Conservation (phyloP, 2,113 vertebrate genomes). For the Zosterops lateralis region DNA sequence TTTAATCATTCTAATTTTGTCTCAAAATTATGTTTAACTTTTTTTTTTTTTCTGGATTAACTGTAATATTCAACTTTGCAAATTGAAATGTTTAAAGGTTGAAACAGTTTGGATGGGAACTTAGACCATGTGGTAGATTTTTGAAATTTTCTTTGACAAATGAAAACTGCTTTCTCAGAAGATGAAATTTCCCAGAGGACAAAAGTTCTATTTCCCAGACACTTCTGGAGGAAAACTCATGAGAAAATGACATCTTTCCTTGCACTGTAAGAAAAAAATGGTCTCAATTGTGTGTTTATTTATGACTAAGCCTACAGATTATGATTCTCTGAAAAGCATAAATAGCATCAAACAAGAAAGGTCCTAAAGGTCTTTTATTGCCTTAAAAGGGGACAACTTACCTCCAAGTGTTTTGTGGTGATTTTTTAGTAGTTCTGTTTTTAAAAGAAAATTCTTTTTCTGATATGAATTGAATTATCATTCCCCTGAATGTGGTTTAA, state of each 20-base stretch:
- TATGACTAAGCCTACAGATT: not conserved
- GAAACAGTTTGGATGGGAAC: not conserved
- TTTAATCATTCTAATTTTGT: not conserved
- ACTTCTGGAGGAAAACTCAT: conserved; percentile 18
- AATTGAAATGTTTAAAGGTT: not conserved
- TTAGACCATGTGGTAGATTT: not conserved
- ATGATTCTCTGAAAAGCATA: not conserved
- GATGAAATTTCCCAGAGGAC: conserved; percentile 31
- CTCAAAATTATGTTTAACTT: not conserved
- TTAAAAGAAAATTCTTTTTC: not conserved
- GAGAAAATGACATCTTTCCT: conserved; percentile 5
- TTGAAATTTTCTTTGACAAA: conserved; percentile 21
- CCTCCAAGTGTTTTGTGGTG: not conserved
- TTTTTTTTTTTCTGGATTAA: not conserved
- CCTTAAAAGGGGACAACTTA: not conserved
- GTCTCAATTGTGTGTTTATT: not conserved
- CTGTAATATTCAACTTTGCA: not conserved
- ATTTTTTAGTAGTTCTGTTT: not conserved
- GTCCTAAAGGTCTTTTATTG: not conserved
- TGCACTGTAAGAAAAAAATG: not conserved
- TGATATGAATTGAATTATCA: not conserved
- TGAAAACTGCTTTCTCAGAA: conserved; percentile 10
- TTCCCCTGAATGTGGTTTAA: not conserved
- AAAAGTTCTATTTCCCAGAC: conserved; percentile 20
- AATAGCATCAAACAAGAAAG: not conserved